Percentiles rank a stretch among this genome's conserved stretches.
These are phyloP conservation scores for Agonopterix heracliana DNA, from an alignment of 2,888 invertebrate species.

Conservation along the genomic window DNA sequence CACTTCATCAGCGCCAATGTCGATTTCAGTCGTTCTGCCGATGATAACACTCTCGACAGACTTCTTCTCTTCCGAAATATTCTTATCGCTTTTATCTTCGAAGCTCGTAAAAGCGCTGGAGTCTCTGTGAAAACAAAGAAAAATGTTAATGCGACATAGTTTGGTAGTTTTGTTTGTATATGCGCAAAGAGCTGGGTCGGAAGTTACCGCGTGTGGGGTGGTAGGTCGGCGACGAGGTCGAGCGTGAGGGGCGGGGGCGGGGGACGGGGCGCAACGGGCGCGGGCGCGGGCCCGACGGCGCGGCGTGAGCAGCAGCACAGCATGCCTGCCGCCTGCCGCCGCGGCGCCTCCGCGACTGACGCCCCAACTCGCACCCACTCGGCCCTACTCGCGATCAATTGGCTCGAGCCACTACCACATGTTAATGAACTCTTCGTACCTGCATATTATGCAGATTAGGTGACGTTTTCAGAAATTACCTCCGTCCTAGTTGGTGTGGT, in stretches of 20 bases:
- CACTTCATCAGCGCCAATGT: constrained; percentile 20
- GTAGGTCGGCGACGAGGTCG: constrained; percentile 65
- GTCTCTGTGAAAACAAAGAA: constrained; percentile 52
- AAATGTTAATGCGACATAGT: constrained; percentile 8
- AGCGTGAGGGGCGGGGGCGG: constrained; percentile 33
- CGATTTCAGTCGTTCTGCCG: constrained; percentile 24
- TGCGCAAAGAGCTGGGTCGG: constrained; percentile 15
- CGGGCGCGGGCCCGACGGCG: constrained; percentile 32
- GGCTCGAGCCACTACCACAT: constrained; percentile 22
- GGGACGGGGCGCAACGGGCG: constrained; percentile 17
- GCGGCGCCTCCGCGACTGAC: constrained; percentile 57
- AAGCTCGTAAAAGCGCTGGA: constrained; percentile 48
- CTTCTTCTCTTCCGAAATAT: constrained; percentile 20
- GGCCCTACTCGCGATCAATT: constrained; percentile 30
- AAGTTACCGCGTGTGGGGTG: constrained; percentile 58
- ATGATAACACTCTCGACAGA: constrained; percentile 21
- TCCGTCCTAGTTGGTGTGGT: constrained; percentile 1
- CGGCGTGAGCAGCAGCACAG: constrained; percentile 45
- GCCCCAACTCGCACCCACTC: constrained; percentile 14
- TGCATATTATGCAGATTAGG: constrained; percentile 56
- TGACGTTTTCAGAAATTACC: constrained; percentile 27
- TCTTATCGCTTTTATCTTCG: constrained; percentile 27
- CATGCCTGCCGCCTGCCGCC: constrained; percentile 55
- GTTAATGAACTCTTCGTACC: constrained; percentile 55
- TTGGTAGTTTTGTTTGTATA: constrained; percentile 12